These are phyloP conservation scores for Etheostoma cragini DNA, from an alignment of 2,113 vertebrate species.

Conservation along the genomic window DNA sequence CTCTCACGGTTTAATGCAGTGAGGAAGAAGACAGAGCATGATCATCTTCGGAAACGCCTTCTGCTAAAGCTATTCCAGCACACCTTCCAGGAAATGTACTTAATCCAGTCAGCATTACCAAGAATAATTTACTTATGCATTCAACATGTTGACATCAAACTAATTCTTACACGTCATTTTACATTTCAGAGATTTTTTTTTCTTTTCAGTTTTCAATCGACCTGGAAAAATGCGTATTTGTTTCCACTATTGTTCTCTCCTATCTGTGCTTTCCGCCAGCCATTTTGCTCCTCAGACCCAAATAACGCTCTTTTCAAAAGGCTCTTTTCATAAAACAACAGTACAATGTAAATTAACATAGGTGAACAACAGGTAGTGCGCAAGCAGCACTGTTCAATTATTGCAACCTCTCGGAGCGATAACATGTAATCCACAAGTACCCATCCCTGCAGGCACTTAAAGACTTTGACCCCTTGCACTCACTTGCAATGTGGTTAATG, in stretches of 20 bases:
- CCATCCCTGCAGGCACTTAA: slow-evolving; percentile 83
- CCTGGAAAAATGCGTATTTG: background rate
- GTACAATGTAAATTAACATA: slow-evolving; percentile 44
- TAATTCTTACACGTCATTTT: background rate
- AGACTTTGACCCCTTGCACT: slow-evolving; percentile 86
- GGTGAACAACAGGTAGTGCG: slow-evolving; percentile 65
- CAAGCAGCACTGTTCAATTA: slow-evolving; percentile 68
- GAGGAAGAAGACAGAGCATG: slow-evolving; percentile 43
- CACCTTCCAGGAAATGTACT: slow-evolving; percentile 71
- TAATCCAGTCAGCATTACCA: slow-evolving; percentile 67
- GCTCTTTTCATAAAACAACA: slow-evolving; percentile 31
- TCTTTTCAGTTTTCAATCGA: background rate
- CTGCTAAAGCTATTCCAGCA: slow-evolving; percentile 55
- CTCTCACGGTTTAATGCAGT: slow-evolving; percentile 60
- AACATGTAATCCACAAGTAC: slow-evolving; percentile 79
- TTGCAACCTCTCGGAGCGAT: slow-evolving; percentile 63
- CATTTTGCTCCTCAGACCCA: slow-evolving; percentile 1
- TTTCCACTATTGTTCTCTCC: background rate
- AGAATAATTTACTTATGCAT: slow-evolving; percentile 42
- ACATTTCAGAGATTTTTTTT: background rate
- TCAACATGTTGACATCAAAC: slow-evolving; percentile 21
- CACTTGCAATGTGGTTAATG: slow-evolving; percentile 82
- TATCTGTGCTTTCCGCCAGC: background rate
- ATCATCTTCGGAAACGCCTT: slow-evolving; percentile 62
- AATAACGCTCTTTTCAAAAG: slow-evolving; percentile 4